phyloP scores from a whole-genome alignment of 2,113 vertebrate species.

The Pelobates fuscus region DNA sequence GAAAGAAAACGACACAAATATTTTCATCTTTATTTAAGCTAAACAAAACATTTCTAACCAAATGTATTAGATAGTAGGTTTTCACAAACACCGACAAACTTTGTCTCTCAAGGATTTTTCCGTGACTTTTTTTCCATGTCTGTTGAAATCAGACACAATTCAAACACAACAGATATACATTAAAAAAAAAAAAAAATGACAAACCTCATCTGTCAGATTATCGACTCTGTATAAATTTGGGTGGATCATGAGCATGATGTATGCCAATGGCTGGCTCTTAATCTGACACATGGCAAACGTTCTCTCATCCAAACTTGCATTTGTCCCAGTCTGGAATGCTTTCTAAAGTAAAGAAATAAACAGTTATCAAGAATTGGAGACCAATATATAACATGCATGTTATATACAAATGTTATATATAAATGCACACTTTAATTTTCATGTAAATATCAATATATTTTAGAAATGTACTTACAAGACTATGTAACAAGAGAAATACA shows the following conservation, averaged over 20 bases:
- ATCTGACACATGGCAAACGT: constrained; percentile 94
- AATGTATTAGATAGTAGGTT: no score
- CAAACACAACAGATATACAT: no score
- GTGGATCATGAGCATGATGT: constrained; percentile 90
- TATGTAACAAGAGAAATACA: not conserved
- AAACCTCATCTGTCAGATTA: constrained; percentile 87
- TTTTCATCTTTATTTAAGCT: no score
- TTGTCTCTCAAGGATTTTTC: no score
- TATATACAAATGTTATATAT: not conserved
- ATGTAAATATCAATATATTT: no score
- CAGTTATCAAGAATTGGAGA: no score
- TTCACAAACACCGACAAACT: no score
- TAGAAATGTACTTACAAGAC: not conserved
- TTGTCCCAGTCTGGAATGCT: constrained; percentile 90
- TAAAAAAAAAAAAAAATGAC: constrained; percentile 27
- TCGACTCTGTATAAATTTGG: constrained; percentile 88
- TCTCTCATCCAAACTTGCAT: constrained; percentile 84
- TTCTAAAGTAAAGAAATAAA: constrained; percentile 67
- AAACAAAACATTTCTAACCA: no score
- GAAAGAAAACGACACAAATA: no score
- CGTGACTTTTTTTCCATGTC: no score
- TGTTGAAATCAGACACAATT: no score
- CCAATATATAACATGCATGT: fast-evolving
- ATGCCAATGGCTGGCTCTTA: constrained; percentile 89
- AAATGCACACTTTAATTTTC: not conserved